These are phyloP conservation scores for Penaeus monodon DNA, from an alignment of 2,888 invertebrate genomes.

Conservation along the genomic window DNA sequence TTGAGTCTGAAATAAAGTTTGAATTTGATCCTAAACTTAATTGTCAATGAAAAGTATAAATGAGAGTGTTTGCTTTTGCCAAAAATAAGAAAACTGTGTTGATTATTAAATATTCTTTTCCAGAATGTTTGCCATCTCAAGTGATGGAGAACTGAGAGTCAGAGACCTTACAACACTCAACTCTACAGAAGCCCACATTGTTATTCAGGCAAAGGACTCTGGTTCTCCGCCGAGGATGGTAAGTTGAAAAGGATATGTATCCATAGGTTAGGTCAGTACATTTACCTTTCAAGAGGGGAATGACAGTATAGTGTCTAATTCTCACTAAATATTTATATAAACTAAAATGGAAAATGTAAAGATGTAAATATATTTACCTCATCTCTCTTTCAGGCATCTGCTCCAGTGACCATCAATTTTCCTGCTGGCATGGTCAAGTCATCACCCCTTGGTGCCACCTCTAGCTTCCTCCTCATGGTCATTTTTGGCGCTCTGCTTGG, in stretches of 20 bases:
- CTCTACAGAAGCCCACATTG: constrained; percentile 78
- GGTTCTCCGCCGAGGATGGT: constrained; percentile 85
- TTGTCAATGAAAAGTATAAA: too few species aligned
- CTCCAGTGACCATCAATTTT: constrained; percentile 73
- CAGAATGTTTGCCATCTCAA: constrained; percentile 77
- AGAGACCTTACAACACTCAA: constrained; percentile 69
- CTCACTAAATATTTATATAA: background rate
- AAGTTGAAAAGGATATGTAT: constrained; percentile 40
- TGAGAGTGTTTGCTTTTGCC: too few species aligned
- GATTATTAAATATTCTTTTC: constrained; percentile 68
- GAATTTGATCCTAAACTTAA: too few species aligned
- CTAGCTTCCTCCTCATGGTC: constrained; percentile 73
- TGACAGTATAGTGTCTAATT: too few species aligned
- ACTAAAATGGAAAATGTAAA: background rate
- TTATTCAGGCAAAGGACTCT: constrained; percentile 86
- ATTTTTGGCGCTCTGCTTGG: constrained; percentile 81
- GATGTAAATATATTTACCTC: background rate
- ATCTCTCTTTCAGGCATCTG: constrained; percentile 70
- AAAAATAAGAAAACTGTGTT: background rate
- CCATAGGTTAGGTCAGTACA: too few species aligned
- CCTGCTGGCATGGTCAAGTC: constrained; percentile 69
- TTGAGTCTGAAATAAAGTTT: too few species aligned
- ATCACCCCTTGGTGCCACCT: constrained; percentile 64
- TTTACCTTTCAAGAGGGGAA: too few species aligned
- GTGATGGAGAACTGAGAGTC: constrained; percentile 77